Base-by-base conservation (phyloP, 2,797 vertebrate species). In the Sebastes steindachneri region DNA sequence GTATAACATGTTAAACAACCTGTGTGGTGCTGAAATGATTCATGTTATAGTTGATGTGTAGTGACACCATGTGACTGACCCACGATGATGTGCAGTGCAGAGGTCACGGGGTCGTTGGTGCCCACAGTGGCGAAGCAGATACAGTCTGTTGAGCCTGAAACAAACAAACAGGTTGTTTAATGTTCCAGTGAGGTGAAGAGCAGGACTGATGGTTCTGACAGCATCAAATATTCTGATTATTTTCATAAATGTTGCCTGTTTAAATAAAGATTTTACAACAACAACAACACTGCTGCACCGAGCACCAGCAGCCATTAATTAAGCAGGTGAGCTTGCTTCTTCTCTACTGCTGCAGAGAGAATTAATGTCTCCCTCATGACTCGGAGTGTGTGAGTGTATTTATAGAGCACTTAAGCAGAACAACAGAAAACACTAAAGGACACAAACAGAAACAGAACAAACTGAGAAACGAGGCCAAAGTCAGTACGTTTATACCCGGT, bases 111-210 rank as follows among this genome's bases (percentile, higher is more conserved):
- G 80, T 99, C 98, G 41, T 96, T 97, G 62, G 95, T 93, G 78
- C 98, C 98, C 21, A 98, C 95, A 0, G 98, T 98, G 8, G 98
- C 97, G 31, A 97, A 99, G 85, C 98, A 99, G 90, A 99, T 94
- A 2, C 98, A 99, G 85, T 99, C 98, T 4, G 98, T 99, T 2
- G 98, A 99, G 79, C 98, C 98, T 99, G 89, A 73, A 86, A 68
- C n/a, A 66, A 4, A 79, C 9, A 67, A 26, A 45, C 51, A 67
- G 8, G 17, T 3, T 0, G 19, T 19, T 12, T 7, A 9, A 41
- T 2, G 31, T 14, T 53, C 1, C 28, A 4, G 23, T 29, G 19
- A 68, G 33, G 10, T 17, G 9, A 11, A 25, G 31, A 5, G 33
- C 14, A 25, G 4, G 14, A 57, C 33, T 9, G 15, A 3, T 26